Evolutionary conservation across 2,113 vertebrate genomes (phyloP).

Genomic region (Istiophorus platypterus): DNA sequence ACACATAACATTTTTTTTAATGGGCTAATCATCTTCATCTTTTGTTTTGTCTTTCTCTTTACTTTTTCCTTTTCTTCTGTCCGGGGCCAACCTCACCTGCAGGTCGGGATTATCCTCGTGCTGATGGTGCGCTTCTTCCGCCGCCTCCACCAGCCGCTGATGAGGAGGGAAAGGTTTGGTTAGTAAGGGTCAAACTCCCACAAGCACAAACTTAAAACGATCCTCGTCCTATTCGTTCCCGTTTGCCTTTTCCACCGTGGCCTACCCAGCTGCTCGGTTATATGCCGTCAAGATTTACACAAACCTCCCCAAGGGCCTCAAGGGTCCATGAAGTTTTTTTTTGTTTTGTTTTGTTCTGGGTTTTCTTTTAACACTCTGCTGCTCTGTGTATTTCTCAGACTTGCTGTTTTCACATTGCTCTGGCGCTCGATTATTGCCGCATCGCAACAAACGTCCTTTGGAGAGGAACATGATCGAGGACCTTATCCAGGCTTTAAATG

Average conservation of each 20-base stretch:
- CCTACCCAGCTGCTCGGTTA: no score
- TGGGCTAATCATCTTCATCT: neutral
- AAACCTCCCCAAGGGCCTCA: neutral
- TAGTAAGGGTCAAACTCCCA: neutral
- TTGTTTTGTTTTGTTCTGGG: no score
- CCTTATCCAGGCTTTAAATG: constrained; percentile 16
- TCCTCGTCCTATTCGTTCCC: no score
- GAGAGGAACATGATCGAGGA: constrained; percentile 17
- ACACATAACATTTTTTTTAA: constrained; percentile 36
- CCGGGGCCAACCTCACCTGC: constrained; percentile 87
- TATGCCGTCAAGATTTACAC: neutral
- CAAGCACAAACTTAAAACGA: neutral
- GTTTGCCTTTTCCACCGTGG: no score
- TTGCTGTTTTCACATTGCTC: constrained; percentile 23
- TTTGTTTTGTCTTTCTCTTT: neutral
- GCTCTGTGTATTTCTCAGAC: constrained; percentile 12
- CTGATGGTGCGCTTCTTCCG: constrained; percentile 96
- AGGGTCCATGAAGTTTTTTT: neutral
- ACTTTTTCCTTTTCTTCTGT: neutral
- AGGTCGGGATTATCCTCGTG: constrained; percentile 97
- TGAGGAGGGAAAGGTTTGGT: neutral
- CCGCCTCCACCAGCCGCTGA: constrained; percentile 96
- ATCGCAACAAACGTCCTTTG: constrained; percentile 8
- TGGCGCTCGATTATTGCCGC: constrained; percentile 16
- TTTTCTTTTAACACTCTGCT: neutral